Evolutionary conservation across 1,140 invertebrate genomes (phyloP).

Genomic region (Sminthurides bifidus): DNA sequence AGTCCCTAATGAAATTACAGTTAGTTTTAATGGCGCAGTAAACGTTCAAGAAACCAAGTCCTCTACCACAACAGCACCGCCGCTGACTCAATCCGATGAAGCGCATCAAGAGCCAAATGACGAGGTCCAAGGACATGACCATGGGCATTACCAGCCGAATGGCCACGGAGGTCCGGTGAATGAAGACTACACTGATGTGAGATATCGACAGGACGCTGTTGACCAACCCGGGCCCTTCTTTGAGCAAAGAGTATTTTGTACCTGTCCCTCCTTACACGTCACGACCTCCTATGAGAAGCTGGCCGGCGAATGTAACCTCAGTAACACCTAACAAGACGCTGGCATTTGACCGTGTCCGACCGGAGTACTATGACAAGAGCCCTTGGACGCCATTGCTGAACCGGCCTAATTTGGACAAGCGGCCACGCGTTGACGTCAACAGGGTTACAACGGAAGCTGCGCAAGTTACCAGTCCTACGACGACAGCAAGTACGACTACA

Average conservation of each 20-base stretch:
- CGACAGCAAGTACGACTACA: neutral
- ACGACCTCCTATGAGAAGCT: neutral
- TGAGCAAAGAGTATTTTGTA: neutral
- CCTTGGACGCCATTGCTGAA: constrained; percentile 27
- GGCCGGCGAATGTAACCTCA: neutral
- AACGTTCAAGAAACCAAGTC: neutral
- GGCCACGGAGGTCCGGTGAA: neutral
- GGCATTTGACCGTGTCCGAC: constrained; percentile 22
- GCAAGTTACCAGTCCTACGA: neutral
- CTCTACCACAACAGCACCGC: neutral
- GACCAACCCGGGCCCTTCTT: neutral
- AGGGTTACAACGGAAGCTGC: neutral
- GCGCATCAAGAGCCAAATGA: neutral
- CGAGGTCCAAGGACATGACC: neutral
- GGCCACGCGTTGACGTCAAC: constrained; percentile 22
- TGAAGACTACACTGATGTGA: neutral
- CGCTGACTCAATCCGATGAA: neutral
- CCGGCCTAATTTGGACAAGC: constrained; percentile 28
- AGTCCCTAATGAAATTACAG: constrained; percentile 3
- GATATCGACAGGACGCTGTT: too few species aligned
- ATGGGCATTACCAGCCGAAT: neutral
- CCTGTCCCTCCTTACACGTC: neutral
- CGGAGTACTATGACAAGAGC: constrained; percentile 27
- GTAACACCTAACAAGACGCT: constrained; percentile 1
- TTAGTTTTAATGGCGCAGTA: neutral